These are phyloP conservation scores for Holothuria leucospilota DNA, from an alignment of 53 echinoderm and acorn worm species.

Conservation along the genomic window DNA sequence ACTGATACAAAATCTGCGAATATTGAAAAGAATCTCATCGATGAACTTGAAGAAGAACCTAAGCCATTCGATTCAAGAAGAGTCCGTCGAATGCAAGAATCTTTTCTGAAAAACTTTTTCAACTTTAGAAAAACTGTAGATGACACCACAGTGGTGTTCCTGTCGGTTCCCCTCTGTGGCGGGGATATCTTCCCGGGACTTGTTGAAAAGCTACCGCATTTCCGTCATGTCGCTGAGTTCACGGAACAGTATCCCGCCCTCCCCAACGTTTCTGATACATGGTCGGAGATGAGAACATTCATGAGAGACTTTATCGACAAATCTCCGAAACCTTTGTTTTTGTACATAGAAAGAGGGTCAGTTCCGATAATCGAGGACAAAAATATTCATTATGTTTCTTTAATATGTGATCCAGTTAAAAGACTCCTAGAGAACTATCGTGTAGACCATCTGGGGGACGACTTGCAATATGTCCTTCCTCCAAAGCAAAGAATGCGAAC, in stretches of 20 bases:
- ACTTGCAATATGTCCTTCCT: constrained; percentile 20
- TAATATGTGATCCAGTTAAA: constrained; percentile 32
- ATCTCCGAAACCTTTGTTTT: constrained; percentile 33
- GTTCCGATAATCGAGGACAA: constrained; percentile 6
- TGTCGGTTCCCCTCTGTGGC: constrained; percentile 26
- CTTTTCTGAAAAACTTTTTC: constrained; percentile 22
- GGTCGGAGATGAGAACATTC: not conserved
- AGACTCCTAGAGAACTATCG: constrained; percentile 38
- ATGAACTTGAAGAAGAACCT: too few relatives aligned
- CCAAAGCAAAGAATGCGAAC: constrained; percentile 14
- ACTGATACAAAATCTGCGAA: not conserved
- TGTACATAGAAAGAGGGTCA: constrained; percentile 25
- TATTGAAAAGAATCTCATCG: too few relatives aligned
- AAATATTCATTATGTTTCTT: constrained; percentile 22
- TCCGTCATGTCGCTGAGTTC: constrained; percentile 27
- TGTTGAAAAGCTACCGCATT: constrained; percentile 30
- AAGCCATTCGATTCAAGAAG: not conserved
- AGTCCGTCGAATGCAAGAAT: constrained; percentile 16
- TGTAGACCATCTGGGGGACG: constrained; percentile 27
- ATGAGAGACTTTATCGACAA: constrained; percentile 6
- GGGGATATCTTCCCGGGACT: constrained; percentile 38
- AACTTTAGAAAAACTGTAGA: not conserved
- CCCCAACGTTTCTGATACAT: constrained; percentile 2
- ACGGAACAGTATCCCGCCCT: constrained; percentile 29
- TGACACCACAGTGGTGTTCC: constrained; percentile 25